Evolutionary conservation across 2,113 vertebrate species (phyloP).

Genomic region (Ictalurus punctatus): DNA sequence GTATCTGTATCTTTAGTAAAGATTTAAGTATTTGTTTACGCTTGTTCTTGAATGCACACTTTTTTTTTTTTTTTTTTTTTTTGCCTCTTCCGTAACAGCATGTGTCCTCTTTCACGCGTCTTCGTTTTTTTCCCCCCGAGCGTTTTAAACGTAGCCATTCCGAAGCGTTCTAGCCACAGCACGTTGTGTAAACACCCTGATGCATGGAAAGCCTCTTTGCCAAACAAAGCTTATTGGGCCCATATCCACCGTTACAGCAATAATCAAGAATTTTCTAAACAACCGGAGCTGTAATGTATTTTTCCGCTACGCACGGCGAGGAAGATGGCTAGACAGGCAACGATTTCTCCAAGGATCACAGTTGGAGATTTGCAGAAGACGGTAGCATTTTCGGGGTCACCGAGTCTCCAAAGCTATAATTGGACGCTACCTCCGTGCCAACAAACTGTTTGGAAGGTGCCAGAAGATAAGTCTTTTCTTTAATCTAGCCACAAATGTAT

Average conservation of each 20-base stretch:
- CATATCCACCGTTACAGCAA: neutral
- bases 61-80: too few species aligned
- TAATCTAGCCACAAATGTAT: neutral
- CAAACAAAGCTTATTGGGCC: neutral
- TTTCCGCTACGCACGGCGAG: neutral
- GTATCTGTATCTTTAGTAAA: neutral
- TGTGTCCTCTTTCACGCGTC: neutral
- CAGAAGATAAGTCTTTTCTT: neutral
- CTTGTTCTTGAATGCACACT: neutral
- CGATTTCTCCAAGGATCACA: conserved; percentile 16
- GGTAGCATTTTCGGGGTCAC: neutral
- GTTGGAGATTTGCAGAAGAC: neutral
- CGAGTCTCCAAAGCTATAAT: conserved; percentile 11
- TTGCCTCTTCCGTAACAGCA: neutral
- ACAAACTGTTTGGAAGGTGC: neutral
- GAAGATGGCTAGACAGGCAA: neutral
- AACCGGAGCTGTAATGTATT: neutral
- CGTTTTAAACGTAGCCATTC: neutral
- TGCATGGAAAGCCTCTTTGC: neutral
- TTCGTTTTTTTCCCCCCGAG: neutral
- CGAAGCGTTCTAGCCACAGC: neutral
- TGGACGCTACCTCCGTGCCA: neutral
- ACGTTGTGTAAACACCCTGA: neutral
- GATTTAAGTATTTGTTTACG: neutral
- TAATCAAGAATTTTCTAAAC: neutral